Conservation (phyloP, 1,140 invertebrate species). For the Pemphigus obesinymphae region DNA sequence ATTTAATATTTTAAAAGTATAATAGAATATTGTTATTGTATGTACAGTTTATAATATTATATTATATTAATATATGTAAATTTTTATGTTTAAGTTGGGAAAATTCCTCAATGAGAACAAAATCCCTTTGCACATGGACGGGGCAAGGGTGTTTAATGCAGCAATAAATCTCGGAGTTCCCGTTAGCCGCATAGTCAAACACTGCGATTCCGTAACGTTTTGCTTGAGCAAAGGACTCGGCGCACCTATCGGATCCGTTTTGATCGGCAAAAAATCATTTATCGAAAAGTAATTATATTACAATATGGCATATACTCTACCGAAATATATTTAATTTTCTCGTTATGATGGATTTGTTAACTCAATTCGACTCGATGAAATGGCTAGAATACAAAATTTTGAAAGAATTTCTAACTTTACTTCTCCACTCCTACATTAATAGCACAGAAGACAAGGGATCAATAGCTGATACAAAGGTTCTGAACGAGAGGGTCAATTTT, state of each 20-base stretch:
- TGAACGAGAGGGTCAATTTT: too few species aligned
- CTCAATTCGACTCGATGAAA: too few species aligned
- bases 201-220: constrained; percentile 73
- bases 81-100: constrained; percentile 10
- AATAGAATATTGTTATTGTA: too few species aligned
- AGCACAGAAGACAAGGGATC: too few species aligned
- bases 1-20: too few species aligned
- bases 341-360: too few species aligned
- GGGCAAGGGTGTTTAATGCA: constrained; percentile 89
- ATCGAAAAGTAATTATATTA: constrained; percentile 63
- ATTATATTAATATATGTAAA: neutral
- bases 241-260: constrained; percentile 78
- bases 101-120: constrained; percentile 52
- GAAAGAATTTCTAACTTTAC: too few species aligned
- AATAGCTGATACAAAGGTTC: too few species aligned
- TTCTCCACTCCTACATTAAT: too few species aligned
- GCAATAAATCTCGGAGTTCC: constrained; percentile 61
- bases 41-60: neutral
- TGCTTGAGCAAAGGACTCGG: constrained; percentile 86
- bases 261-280: constrained; percentile 74
- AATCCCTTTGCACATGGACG: constrained; percentile 83
- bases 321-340: too few species aligned
- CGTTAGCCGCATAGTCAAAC: constrained; percentile 60
- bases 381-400: too few species aligned
- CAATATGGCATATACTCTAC: too few species aligned